phyloP scores from a whole-genome alignment of 2,797 vertebrate species.

The Cryptoblepharus egeriae region DNA sequence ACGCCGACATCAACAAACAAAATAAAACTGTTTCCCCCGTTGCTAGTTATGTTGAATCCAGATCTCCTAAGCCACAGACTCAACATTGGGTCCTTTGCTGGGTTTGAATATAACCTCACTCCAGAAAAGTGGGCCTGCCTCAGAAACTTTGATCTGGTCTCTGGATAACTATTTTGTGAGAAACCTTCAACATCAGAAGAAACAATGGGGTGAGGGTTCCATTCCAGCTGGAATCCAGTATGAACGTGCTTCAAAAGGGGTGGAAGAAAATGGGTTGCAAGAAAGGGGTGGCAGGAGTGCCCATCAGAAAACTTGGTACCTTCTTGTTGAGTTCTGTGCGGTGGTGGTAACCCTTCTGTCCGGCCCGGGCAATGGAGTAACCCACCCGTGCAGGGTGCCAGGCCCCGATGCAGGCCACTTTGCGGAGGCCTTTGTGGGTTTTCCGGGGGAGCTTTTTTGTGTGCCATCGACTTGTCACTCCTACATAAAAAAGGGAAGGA shows the following conservation, averaged over 20 bases:
- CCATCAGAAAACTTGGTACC: constrained; percentile 63
- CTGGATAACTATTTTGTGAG: too few relatives aligned
- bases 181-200: too few relatives aligned
- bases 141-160: too few relatives aligned
- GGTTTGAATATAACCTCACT: too few relatives aligned
- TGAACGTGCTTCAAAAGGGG: neutral
- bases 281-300: neutral
- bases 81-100: too few relatives aligned
- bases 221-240: neutral
- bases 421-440: constrained; percentile 94
- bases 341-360: constrained; percentile 95
- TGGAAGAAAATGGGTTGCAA: too few relatives aligned
- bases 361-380: constrained; percentile 90
- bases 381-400: constrained; percentile 93
- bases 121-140: too few relatives aligned
- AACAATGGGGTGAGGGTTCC: neutral
- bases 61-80: too few relatives aligned
- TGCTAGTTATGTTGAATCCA: too few relatives aligned
- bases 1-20: too few relatives aligned
- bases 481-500: constrained; percentile 56
- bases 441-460: constrained; percentile 95
- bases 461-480: constrained; percentile 92
- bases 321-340: constrained; percentile 97
- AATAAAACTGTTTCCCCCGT: too few relatives aligned
- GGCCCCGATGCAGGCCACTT: constrained; percentile 95